Base-by-base conservation (phyloP, 1,140 invertebrate species). In the Tetranychus urticae region DNA sequence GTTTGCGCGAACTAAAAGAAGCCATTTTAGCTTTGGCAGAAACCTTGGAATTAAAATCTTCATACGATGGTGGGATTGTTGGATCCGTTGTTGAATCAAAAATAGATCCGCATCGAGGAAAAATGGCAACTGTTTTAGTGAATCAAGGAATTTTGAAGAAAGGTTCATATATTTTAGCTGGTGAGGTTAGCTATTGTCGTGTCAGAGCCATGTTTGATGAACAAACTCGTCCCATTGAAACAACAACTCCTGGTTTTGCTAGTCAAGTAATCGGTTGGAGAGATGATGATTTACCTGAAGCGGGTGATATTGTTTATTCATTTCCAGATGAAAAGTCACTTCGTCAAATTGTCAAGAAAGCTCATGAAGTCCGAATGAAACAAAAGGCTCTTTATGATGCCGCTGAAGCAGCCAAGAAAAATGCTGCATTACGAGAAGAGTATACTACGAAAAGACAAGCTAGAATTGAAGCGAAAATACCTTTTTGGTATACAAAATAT, bases 201-300 rank as follows among this genome's bases (percentile, higher is more conserved):
- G 88, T 79, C 1, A 78, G 86, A 59, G 73, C 79, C n/a, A 80
- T 97, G 73, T 84, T 84, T 67, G 81, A 91, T 72, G 84, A 90
- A 62, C 76, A 79, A 62, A 86, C 86, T 0, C 71, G 77, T 37
- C 67, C 76, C 0, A 58, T 97, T 10, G 70, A 75, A 7, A 70
- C 80, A 68, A 89, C 85, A 0, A 73, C 77, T 10, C 87, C 91
- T 0, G 80, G 85, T 0, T 82, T 81, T 5, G 86, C 92, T 1
- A 86, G 86, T 4, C 82, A 90, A 71, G 80, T 97, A 35, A 78
- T 86, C 46, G 90, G 90, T 14, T 96, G 90, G 90, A 78, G 79
- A 65, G 81, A 84, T 46, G 62, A 64, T 14, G 63, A 66, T 47
- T 70, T 96, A 61, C 93, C 93, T 0, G 69, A 79, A 23, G 85